These are phyloP conservation scores for Pangasius krempfi DNA, from an alignment of 2,797 vertebrate genomes.

Conservation along the genomic window DNA sequence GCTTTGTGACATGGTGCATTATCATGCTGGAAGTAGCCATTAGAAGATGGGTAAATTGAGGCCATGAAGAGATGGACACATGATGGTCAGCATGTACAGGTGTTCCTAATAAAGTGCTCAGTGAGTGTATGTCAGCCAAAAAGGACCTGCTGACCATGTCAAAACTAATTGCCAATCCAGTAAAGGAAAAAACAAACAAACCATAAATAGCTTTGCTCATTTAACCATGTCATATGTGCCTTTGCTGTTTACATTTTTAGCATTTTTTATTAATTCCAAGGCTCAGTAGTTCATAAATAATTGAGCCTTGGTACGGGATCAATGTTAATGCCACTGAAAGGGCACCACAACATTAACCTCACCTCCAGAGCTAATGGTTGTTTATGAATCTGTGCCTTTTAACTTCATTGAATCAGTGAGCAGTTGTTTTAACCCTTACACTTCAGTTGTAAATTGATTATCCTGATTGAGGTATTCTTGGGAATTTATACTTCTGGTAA, in stretches of 20 bases:
- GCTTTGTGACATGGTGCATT: not conserved
- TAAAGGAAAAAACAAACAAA: not conserved
- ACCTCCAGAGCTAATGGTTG: conserved; percentile 46
- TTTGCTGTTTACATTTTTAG: conserved; percentile 43
- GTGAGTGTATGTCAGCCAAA: not conserved
- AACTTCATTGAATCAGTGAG: conserved; percentile 54
- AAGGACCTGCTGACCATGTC: not conserved
- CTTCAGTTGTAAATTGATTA: conserved; percentile 6
- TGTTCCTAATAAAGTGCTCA: not conserved
- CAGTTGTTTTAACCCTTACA: conserved; percentile 44
- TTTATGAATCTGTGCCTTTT: conserved; percentile 58
- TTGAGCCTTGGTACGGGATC: conserved; percentile 58
- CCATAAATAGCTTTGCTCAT: conserved; percentile 8
- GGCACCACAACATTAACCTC: conserved; percentile 55
- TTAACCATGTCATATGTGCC: conserved; percentile 46
- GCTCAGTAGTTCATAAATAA: conserved; percentile 59
- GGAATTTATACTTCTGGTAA: not conserved
- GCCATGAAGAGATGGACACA: not conserved
- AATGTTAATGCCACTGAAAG: conserved; percentile 56
- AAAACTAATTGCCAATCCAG: not conserved
- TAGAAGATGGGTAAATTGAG: not conserved
- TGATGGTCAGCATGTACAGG: not conserved
- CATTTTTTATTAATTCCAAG: conserved; percentile 38
- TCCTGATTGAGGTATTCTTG: not conserved
- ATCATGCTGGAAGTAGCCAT: not conserved